A percentile compares a stretch with the other conserved stretches of the same genome.
Evolutionary conservation across 2,797 vertebrate species (phyloP).

Genomic region (Gymnothorax javanicus): DNA sequence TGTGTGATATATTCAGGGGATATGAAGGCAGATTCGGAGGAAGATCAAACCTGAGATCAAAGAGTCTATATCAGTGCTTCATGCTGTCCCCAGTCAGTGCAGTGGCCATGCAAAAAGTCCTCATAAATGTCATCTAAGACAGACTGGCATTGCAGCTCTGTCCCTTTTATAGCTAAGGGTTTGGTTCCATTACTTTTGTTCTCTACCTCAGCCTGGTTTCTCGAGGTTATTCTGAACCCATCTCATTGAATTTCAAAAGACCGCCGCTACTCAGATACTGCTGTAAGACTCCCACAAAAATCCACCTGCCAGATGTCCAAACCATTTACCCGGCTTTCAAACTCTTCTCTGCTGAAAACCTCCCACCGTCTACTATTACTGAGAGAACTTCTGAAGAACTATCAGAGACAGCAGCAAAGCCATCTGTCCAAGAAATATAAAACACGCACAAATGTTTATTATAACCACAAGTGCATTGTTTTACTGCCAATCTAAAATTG

Average conservation of each 20-base stretch:
- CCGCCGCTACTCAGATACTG: conserved; percentile 50
- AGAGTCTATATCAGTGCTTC: conserved; percentile 30
- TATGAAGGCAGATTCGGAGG: conserved; percentile 24
- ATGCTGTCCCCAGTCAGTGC: not conserved
- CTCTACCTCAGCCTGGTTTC: conserved; percentile 55
- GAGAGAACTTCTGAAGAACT: not conserved
- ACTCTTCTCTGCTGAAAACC: not conserved
- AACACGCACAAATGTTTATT: no score
- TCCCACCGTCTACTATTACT: not conserved
- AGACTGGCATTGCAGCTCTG: conserved; percentile 32
- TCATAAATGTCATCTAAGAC: conserved; percentile 37
- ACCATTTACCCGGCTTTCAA: conserved; percentile 14
- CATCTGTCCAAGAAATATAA: no score
- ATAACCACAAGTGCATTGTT: no score
- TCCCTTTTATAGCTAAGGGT: conserved; percentile 36
- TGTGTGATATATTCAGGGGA: not conserved
- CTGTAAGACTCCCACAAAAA: conserved; percentile 50
- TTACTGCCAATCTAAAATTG: no score
- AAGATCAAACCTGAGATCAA: conserved; percentile 44
- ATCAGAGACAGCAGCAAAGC: no score
- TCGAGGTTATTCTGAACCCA: conserved; percentile 54
- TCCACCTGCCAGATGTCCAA: conserved; percentile 18
- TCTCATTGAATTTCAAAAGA: conserved; percentile 64
- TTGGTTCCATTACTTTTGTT: conserved; percentile 31
- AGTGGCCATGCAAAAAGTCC: conserved; percentile 22